Evolutionary conservation across 2,797 vertebrate species (phyloP), one percentile per base, ranked within the genome.

Genomic region (Microcaecilia unicolor): DNA sequence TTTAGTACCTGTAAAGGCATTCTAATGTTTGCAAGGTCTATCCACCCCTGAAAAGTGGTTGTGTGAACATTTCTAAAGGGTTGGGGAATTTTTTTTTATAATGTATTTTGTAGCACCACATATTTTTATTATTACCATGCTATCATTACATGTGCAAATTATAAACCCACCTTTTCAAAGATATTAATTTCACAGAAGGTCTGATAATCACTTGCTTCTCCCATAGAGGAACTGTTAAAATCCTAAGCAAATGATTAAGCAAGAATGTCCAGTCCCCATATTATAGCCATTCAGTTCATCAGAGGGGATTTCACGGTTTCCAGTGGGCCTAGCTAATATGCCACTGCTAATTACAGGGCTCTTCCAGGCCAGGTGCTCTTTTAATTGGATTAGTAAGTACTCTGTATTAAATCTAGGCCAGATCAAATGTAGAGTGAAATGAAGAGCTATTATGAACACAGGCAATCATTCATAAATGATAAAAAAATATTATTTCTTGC

Each of bases 361-460:
- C 61, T 58, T 60, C 61, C 47, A 43, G 64, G 48, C 74, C 58
- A 68, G 73, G 69, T 70, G 74, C 64, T 50, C 47, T 31, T 65
- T 71, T 64, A 61, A 77, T 65, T 38, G 67, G 78, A 73, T 73
- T 68, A 67, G 58, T 42, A 34, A 51, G 17, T 3, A 44, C 40
- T 47, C 25, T 49, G 9, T 44, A 51, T 56, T 55, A 59, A 65
- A 62, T 44, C 37, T 34, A 25, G 30, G 55, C 44, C 6, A 55
- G 22, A 39, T 58, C 61, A 55, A 58, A 63, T 61, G 65, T 45
- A 6, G 37, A 22, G 37, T 14, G 39, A 45, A 52, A 26, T 51
- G 48, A 35, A 29, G 45, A 31, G 44, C 37, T 15, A 47, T 44
- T 37, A 48, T 31, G 53, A 36, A 34, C 43, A 52, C 27, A 37